A percentile compares a stretch with the other conserved stretches of the same genome.
These are phyloP conservation scores for Drosophila ogumai DNA, from an alignment of 1,140 invertebrate genomes.

Conservation along the genomic window DNA sequence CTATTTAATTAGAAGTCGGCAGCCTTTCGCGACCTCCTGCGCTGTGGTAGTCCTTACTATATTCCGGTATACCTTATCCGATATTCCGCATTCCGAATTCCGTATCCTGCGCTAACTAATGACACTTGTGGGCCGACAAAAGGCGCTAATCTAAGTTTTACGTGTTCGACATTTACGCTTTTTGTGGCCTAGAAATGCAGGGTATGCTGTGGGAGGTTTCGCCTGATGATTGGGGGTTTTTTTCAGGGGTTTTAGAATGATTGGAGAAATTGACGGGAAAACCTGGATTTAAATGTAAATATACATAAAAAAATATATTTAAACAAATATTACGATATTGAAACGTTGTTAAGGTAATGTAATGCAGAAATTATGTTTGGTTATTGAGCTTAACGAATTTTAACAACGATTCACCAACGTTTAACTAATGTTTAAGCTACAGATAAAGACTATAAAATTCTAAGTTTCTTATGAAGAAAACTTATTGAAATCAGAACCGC, in stretches of 20 bases:
- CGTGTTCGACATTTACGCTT: slow-evolving; percentile 76
- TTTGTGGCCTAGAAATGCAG: slow-evolving; percentile 27
- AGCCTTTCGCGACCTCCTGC: slow-evolving; percentile 25
- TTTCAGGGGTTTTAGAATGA: neutral
- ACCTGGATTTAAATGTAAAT: neutral
- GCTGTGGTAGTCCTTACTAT: neutral
- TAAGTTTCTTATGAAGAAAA: neutral
- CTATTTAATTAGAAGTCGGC: slow-evolving; percentile 71
- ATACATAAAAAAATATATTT: neutral
- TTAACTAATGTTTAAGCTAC: neutral
- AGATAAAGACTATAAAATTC: neutral
- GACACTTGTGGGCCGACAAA: slow-evolving; percentile 65
- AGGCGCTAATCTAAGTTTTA: slow-evolving; percentile 83
- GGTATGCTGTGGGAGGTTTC: neutral
- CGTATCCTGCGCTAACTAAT: slow-evolving; percentile 71
- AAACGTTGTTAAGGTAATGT: no score
- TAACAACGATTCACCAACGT: neutral
- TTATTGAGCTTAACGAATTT: neutral
- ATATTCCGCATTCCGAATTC: slow-evolving; percentile 25
- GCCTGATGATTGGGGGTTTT: neutral
- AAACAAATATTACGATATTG: no score
- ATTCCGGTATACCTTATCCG: slow-evolving; percentile 6
- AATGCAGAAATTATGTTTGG: no score
- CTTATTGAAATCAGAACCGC: neutral
- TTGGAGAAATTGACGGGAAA: neutral